Evolutionary conservation across 2,888 invertebrate species (phyloP).

Genomic region (Drosophila differens): DNA sequence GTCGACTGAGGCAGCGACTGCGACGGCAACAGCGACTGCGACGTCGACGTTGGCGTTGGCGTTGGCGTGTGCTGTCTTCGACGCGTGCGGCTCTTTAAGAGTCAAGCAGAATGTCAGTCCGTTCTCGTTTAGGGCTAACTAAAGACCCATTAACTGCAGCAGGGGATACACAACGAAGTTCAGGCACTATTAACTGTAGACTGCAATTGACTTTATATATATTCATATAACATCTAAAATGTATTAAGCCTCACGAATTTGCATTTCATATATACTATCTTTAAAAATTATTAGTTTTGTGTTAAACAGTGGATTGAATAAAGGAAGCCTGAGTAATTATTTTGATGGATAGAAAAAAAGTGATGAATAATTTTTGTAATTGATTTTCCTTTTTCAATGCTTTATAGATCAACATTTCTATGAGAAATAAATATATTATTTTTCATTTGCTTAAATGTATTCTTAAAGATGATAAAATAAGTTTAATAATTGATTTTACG

Average conservation of each 20-base stretch:
- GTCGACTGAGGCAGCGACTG: constrained; percentile 16
- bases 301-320: too few species aligned
- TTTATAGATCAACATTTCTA: too few species aligned
- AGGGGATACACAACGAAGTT: not conserved
- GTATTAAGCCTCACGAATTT: accelerated
- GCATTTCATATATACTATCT: not conserved
- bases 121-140: constrained; percentile 18
- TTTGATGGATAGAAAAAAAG: not conserved
- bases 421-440: too few species aligned
- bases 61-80: constrained; percentile 39
- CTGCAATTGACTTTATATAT: not conserved
- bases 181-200: not conserved
- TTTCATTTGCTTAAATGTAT: too few species aligned
- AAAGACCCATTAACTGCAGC: constrained; percentile 22
- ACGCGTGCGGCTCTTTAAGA: constrained; percentile 72
- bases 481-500: too few species aligned
- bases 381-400: too few species aligned
- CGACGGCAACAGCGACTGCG: constrained; percentile 5
- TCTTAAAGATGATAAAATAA: too few species aligned
- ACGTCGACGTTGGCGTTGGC: constrained; percentile 22
- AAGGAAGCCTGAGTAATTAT: not conserved
- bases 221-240: not conserved
- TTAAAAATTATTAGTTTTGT: not conserved
- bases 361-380: not conserved
- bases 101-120: constrained; percentile 37